Conservation (phyloP, 2,113 vertebrate genomes). For the Todiramphus saurophagus region DNA sequence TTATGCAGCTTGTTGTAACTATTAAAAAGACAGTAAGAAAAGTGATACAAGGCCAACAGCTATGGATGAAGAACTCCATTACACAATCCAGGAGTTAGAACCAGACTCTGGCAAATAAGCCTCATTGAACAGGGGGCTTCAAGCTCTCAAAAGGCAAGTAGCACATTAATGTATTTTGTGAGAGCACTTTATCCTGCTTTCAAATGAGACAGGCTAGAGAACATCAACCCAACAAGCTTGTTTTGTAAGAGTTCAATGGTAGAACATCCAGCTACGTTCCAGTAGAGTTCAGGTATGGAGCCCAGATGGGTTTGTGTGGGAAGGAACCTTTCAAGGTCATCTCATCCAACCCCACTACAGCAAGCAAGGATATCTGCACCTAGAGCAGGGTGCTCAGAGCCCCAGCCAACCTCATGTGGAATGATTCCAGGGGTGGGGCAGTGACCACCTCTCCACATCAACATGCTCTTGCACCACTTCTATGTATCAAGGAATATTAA, state of each 20-base stretch:
- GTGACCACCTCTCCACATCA: no score
- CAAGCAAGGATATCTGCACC: no score
- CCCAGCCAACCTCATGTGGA: no score
- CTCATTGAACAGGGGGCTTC: background rate
- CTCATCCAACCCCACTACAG: no score
- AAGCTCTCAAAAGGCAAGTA: background rate
- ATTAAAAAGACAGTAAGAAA: background rate
- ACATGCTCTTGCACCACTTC: background rate
- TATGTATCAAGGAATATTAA: fast-evolving
- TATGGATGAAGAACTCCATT: background rate
- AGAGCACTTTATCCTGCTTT: background rate
- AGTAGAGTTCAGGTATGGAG: background rate
- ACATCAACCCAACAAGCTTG: background rate
- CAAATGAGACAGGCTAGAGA: background rate
- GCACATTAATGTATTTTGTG: no score
- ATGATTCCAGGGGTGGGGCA: no score
- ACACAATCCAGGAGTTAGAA: background rate
- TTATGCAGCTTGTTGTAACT: background rate
- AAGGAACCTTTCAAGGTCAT: no score
- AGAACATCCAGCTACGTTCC: fast-evolving
- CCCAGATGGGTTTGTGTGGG: no score
- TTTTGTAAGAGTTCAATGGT: no score
- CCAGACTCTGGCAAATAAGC: background rate
- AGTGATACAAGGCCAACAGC: background rate
- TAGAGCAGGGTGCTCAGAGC: no score